Evolutionary conservation across 1,140 invertebrate genomes (phyloP), one percentile per base, ranked within the genome.

Genomic region (Bombus vancouverensis): DNA sequence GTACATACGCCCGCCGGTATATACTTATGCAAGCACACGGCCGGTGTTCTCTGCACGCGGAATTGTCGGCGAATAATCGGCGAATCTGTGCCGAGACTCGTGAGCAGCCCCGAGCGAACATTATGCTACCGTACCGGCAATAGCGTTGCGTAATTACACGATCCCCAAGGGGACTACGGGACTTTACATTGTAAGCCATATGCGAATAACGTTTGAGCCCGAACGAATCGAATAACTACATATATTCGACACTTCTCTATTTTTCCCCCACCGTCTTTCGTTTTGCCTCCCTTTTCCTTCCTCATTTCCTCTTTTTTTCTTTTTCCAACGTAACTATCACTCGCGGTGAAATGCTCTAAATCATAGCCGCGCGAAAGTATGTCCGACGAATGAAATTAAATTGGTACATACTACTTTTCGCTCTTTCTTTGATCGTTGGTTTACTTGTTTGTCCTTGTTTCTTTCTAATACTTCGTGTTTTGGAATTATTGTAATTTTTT

Each of bases 31-130:
- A 62, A 74, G 81, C 82, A 81, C 72, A 74, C 75, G 59, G 78
- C 37, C 76, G 65, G 47, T 37, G 87, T 84, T 76, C 57, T 86
- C 87, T 71, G 84, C 70, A 86, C 72, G 47, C 66, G 88, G 80
- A 89, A 89, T 89, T 89, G 80, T 73, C 70, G 85, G 70, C 65
- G 84, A 78, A 89, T 89, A 86, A 89, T 89, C 87, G 88, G 84
- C 85, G 62, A 89, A 87, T 89, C 80, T 83, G 72, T 78, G 71
- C 86, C 72, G 81, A 76, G 83, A 76, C 70, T 86, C 87, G 79
- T 89, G 78, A 83, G 87, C 85, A 82, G 88, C 87, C 83, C 70
- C 79, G 80, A 71, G 79, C 79, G 83, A 78, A 88, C 84, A 88
- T 88, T 89, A 89, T 72, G 75, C 83, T 88, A 89, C 79, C 77